phyloP scores from a whole-genome alignment of 2,797 vertebrate species.

The Lophius americanus region DNA sequence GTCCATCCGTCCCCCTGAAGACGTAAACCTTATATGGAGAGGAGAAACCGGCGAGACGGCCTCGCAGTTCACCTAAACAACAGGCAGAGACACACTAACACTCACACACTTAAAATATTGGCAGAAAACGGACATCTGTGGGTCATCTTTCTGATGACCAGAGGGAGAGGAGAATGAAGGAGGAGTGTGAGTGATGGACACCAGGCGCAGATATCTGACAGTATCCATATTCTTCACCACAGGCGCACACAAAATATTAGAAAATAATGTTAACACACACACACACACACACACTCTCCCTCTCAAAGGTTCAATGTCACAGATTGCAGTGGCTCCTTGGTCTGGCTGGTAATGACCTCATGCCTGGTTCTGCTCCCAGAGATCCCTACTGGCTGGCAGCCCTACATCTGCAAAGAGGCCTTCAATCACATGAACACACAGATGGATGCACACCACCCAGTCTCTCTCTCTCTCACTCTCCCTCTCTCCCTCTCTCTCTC shows the following conservation, averaged over 20 bases:
- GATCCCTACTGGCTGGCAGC: constrained; percentile 55
- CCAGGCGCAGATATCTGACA: constrained; percentile 34
- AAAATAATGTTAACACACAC: constrained; percentile 26
- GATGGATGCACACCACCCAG: not conserved
- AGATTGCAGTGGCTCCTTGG: constrained; percentile 58
- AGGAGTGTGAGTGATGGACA: constrained; percentile 41
- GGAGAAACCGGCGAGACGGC: constrained; percentile 36
- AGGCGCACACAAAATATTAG: constrained; percentile 25
- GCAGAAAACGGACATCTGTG: not conserved
- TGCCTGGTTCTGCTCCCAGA: constrained; percentile 58
- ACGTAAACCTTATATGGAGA: constrained; percentile 50
- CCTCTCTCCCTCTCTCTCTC: not conserved
- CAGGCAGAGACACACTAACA: constrained; percentile 21
- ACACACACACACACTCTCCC: constrained; percentile 26
- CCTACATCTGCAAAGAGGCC: constrained; percentile 45
- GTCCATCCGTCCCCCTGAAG: constrained; percentile 31
- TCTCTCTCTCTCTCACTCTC: not conserved
- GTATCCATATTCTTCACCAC: constrained; percentile 15
- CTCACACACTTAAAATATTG: constrained; percentile 9
- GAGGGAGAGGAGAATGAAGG: constrained; percentile 7
- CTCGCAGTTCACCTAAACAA: constrained; percentile 37
- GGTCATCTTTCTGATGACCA: constrained; percentile 26
- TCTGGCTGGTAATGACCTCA: constrained; percentile 71
- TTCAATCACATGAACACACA: constrained; percentile 7
- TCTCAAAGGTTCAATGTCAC: constrained; percentile 56